Base-by-base conservation (phyloP, 2,888 invertebrate species). In the Megaustenia siamemsis region DNA sequence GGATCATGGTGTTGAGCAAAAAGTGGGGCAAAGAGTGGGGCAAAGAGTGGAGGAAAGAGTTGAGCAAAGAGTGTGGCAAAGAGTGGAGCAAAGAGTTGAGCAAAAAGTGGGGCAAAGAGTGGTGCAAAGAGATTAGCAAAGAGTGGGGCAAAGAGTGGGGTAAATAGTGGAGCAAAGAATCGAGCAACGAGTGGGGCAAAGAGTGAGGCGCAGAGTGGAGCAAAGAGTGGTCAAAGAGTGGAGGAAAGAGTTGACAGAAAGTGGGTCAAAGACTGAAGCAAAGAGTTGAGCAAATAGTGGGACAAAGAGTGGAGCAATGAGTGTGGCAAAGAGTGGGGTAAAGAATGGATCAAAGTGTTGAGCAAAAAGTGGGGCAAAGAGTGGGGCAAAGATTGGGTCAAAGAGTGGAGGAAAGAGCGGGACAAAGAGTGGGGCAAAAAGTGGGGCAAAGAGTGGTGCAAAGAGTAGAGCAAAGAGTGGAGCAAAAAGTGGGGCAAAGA, bases 401-500 rank as follows among this genome's bases (percentile, higher is more conserved):
- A 38, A 32, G 32, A 66, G 79, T 63, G n/a, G 40, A 40, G 40
- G 66, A 79, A 38, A 24, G 24, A 56, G 56, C 10, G n/a, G 56
- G 24, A 56, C 15, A 56, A 56, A 24, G 24, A 56, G 56, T 18
- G 24, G n/a, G 24, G 24, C n/a, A 40, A 40, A 40, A 79, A 63
- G 45, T 28, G 40, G 79, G 63, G n/a, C 28, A 45, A 79, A 66
- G 63, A 40, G 40, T n/a, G 63, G 79, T 63, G n/a, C n/a, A 40
- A 79, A 66, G 63, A 40, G 40, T 24, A n/a, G n/a, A 56, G 49
- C 12, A 1, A 21, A 56, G 24, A 24, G 24, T 6, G n/a, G 24
- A n/a, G 24, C 5, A n/a, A 24, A 56, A 56, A 24, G 24, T 24
- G 56, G 24, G 24, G 56, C 15, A 56, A 35, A 40, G 32, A 35